Percentiles rank a stretch among this genome's conserved stretches.
phyloP scores from a whole-genome alignment of 2,888 invertebrate species.

The Blastobasis lacticolella region DNA sequence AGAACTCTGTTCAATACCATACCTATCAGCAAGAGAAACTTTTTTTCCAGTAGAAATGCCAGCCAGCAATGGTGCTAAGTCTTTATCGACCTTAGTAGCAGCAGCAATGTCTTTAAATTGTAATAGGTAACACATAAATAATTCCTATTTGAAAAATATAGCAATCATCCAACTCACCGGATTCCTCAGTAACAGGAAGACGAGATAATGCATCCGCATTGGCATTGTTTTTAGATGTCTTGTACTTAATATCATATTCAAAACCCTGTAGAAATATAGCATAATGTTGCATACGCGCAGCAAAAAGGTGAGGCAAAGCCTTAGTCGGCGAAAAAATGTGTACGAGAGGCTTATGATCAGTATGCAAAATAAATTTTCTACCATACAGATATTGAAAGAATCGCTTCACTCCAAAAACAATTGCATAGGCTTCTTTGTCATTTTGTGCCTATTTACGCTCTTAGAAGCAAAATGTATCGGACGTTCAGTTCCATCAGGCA shows the following conservation, averaged over 20 bases:
- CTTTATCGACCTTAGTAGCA: too few species aligned
- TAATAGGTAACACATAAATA: too few species aligned
- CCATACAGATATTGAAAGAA: conserved; percentile 3
- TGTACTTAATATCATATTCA: conserved; percentile 2
- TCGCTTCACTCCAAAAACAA: background rate
- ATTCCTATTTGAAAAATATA: too few species aligned
- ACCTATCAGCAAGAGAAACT: too few species aligned
- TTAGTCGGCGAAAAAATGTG: background rate
- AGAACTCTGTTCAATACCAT: too few species aligned
- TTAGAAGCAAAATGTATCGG: conserved; percentile 3
- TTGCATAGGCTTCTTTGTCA: background rate
- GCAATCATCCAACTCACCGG: too few species aligned
- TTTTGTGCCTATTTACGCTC: background rate
- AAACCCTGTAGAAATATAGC: conserved; percentile 4
- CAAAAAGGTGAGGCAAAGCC: background rate
- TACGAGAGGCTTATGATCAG: background rate
- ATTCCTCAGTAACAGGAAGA: too few species aligned
- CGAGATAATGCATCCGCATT: background rate
- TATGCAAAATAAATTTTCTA: background rate
- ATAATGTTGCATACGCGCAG: conserved; percentile 3
- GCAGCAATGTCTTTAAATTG: too few species aligned
- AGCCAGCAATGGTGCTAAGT: too few species aligned
- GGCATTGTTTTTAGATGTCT: conserved; percentile 1
- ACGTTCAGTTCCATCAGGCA: conserved; percentile 4
- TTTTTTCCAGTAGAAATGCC: too few species aligned